Evolutionary conservation across 2,797 vertebrate genomes (phyloP).

Genomic region (Aphelocoma californica): DNA sequence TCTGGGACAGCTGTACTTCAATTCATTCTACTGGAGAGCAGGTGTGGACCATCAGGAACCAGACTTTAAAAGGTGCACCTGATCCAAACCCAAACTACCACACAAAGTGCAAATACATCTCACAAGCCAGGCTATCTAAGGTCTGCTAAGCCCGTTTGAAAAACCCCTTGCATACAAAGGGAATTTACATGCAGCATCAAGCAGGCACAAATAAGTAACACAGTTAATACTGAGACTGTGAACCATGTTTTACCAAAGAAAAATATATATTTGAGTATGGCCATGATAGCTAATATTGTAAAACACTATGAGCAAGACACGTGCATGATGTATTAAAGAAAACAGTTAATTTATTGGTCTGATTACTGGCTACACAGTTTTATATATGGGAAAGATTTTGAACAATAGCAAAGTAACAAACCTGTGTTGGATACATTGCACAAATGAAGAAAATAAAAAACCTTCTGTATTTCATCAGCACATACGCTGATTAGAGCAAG

Average conservation of each 20-base stretch:
- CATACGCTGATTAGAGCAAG: neutral
- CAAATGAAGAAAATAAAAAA: neutral
- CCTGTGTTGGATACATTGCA: neutral
- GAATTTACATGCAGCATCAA: neutral
- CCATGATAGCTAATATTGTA: rapidly evolving
- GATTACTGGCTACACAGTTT: neutral
- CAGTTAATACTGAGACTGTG: neutral
- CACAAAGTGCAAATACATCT: neutral
- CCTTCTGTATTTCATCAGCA: neutral
- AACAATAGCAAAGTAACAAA: neutral
- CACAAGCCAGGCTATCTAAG: neutral
- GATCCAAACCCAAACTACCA: neutral
- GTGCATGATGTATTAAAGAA: neutral
- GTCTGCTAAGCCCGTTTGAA: neutral
- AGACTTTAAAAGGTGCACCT: neutral
- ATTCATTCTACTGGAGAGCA: neutral
- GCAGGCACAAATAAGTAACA: neutral
- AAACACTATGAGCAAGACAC: rapidly evolving
- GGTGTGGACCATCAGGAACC: neutral
- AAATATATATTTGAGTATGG: neutral
- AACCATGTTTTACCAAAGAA: neutral
- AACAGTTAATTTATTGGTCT: neutral
- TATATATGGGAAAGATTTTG: neutral
- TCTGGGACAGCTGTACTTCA: neutral
- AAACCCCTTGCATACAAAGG: neutral